Conservation (phyloP, 2,797 vertebrate species). For the Cheirogaleus major region DNA sequence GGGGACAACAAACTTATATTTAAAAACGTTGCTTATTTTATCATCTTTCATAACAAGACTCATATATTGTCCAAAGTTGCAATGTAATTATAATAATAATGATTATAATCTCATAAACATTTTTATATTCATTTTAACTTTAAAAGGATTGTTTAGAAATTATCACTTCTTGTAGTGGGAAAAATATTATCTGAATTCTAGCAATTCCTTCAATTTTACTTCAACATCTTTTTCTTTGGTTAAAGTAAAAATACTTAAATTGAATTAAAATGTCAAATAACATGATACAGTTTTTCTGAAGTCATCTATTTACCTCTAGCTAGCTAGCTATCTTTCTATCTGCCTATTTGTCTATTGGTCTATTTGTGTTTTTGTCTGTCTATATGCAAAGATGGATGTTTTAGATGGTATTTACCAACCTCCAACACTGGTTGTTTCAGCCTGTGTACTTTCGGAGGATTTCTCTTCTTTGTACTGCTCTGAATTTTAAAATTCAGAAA, state of each 20-base stretch:
- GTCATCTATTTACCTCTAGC: not conserved
- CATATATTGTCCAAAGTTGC: not conserved
- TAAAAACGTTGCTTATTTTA: not conserved
- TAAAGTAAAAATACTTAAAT: not conserved
- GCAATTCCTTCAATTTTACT: not conserved
- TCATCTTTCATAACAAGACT: not conserved
- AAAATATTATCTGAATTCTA: not conserved
- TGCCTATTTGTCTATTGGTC: not conserved
- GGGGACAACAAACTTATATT: not conserved
- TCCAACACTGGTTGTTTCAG: not conserved
- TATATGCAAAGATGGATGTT: not conserved
- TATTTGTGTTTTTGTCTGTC: not conserved
- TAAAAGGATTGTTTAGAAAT: not conserved
- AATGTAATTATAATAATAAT: not conserved
- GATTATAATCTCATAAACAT: not conserved
- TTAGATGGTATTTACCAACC: not conserved
- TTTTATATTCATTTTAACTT: not conserved
- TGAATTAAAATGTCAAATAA: not conserved
- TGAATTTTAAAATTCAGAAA: slow-evolving; percentile 22
- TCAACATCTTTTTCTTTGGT: not conserved
- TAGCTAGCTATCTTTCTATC: not conserved
- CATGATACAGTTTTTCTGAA: not conserved
- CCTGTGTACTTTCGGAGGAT: not conserved
- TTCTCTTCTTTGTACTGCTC: not conserved
- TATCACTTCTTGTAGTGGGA: not conserved